These are phyloP conservation scores for Erythrocercus mccallii DNA, from an alignment of 2,113 vertebrate species.

Conservation along the genomic window DNA sequence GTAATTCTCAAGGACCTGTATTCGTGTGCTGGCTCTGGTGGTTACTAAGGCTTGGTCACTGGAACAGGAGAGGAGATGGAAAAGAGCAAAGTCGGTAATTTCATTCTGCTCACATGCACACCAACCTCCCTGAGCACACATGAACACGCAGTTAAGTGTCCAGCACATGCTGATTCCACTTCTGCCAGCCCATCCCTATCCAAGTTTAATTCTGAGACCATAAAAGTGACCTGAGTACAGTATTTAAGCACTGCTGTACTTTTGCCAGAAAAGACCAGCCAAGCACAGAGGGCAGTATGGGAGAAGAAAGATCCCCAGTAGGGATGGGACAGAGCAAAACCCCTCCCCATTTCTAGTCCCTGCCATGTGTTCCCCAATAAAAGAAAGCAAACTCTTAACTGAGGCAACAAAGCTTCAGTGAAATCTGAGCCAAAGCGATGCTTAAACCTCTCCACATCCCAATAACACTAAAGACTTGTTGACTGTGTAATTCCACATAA, in stretches of 20 bases:
- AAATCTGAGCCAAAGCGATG: not conserved
- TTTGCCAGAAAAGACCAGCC: not conserved
- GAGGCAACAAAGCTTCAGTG: not conserved
- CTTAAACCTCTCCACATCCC: not conserved
- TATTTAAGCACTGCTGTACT: not conserved
- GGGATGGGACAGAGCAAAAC: not conserved
- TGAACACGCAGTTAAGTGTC: not conserved
- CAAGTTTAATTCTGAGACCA: not conserved
- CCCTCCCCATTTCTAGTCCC: not conserved
- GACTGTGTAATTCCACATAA: not conserved
- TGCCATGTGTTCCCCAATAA: not conserved
- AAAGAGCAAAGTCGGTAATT: not conserved
- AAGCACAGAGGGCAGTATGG: not conserved
- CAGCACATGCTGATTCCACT: not conserved
- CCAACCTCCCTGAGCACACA: not conserved
- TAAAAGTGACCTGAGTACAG: not conserved
- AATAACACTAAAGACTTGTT: not conserved
- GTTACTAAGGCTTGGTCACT: not conserved
- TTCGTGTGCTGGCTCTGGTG: not conserved
- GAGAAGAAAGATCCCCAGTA: not conserved
- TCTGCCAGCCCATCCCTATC: not conserved
- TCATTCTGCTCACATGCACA: not conserved
- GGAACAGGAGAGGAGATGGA: not conserved
- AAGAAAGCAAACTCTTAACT: not conserved
- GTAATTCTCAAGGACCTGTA: not conserved